These are phyloP conservation scores for Hirundichthys speculiger DNA, from an alignment of 2,113 vertebrate species.

Conservation along the genomic window DNA sequence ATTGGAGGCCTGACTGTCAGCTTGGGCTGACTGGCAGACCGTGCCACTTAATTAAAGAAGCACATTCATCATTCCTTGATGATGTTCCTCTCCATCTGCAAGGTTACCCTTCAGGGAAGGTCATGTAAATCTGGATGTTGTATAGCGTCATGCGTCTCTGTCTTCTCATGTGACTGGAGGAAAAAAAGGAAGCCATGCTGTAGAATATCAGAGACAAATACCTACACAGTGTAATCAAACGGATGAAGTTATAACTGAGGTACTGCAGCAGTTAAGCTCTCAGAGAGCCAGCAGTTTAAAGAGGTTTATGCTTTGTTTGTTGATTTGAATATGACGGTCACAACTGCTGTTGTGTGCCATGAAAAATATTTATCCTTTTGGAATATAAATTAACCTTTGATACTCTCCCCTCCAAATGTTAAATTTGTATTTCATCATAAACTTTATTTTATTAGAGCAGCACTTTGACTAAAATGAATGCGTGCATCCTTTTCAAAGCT, in stretches of 20 bases:
- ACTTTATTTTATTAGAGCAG: neutral
- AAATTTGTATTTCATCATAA: no score
- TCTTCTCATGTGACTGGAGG: constrained; percentile 7
- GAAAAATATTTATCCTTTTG: no score
- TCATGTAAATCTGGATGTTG: constrained; percentile 20
- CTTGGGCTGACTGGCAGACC: constrained; percentile 16
- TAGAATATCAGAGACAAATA: neutral
- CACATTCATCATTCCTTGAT: constrained; percentile 16
- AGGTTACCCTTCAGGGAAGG: constrained; percentile 35
- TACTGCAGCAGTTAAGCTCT: no score
- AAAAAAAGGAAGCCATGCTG: constrained; percentile 14
- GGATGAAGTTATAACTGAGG: neutral
- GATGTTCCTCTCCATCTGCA: constrained; percentile 14
- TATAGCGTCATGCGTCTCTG: constrained; percentile 4
- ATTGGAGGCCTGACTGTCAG: constrained; percentile 8
- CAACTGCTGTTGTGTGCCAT: no score
- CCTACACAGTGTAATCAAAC: constrained; percentile 4
- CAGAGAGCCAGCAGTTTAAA: no score
- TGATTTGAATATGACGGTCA: no score
- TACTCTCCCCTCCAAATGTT: no score
- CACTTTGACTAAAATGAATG: constrained; percentile 5
- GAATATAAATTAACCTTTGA: no score
- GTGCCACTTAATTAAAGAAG: constrained; percentile 36
- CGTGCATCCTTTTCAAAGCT: constrained; percentile 17
- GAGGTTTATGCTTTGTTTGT: no score